These are phyloP conservation scores for Argopecten irradians DNA, from an alignment of 1,140 invertebrate species.

Conservation along the genomic window DNA sequence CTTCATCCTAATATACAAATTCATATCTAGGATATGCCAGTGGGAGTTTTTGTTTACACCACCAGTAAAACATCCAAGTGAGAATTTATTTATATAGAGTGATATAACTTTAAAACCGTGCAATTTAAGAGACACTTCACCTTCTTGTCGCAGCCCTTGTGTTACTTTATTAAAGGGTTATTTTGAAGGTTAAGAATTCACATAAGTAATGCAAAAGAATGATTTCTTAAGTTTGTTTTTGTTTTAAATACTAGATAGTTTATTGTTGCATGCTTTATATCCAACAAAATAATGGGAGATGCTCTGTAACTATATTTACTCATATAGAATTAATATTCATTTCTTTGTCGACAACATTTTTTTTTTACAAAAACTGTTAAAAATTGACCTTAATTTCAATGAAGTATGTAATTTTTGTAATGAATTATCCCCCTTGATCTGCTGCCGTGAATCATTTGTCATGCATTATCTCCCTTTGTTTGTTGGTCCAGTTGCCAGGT, in stretches of 20 bases:
- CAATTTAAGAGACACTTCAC: background rate
- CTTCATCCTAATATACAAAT: background rate
- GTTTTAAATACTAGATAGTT: too few species aligned
- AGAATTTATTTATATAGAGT: background rate
- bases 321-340: background rate
- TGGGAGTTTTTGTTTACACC: background rate
- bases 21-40: background rate
- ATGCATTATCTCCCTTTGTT: constrained; percentile 7
- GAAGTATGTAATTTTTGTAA: too few species aligned
- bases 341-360: background rate
- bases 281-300: background rate
- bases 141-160: background rate
- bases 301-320: background rate
- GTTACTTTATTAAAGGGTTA: background rate
- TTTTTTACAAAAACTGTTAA: background rate
- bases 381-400: too few species aligned
- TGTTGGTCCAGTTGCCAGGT: background rate
- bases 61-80: background rate
- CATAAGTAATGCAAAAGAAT: too few species aligned
- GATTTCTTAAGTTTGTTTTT: too few species aligned
- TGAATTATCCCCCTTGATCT: too few species aligned
- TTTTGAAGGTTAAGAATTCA: too few species aligned
- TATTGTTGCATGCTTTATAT: background rate
- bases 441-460: background rate
- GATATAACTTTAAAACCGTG: background rate